phyloP scores from a whole-genome alignment of 2,888 invertebrate species.

The Anagyrus pseudococci region DNA sequence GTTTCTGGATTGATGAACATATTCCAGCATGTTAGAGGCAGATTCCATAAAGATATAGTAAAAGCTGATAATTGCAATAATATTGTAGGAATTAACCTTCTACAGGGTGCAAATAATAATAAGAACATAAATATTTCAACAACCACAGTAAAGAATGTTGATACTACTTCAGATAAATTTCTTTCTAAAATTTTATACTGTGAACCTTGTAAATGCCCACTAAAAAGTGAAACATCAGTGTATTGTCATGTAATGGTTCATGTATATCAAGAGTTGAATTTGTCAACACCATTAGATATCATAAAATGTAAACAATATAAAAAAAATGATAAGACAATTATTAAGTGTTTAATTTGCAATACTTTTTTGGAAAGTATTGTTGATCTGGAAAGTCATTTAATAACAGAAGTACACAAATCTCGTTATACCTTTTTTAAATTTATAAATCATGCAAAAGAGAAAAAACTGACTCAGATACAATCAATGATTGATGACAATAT shows the following conservation, averaged over 20 bases:
- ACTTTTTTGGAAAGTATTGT: not conserved
- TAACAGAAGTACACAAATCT: not conserved
- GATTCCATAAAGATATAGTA: not conserved
- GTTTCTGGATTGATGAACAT: not conserved
- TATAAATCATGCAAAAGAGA: no score
- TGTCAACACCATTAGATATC: slow-evolving; percentile 5
- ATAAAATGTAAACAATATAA: slow-evolving; percentile 5
- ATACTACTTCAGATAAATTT: not conserved
- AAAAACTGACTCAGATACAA: no score
- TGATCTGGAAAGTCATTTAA: slow-evolving; percentile 4
- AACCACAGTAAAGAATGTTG: not conserved
- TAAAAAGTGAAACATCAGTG: not conserved
- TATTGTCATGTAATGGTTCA: slow-evolving; percentile 12
- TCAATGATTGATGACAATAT: no score
- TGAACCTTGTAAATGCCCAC: slow-evolving; percentile 5
- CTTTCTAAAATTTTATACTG: slow-evolving; percentile 2
- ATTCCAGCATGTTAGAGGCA: not conserved
- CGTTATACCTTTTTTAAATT: not conserved
- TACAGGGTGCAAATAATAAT: not conserved
- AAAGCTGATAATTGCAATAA: not conserved
- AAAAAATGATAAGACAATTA: not conserved
- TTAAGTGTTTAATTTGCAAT: slow-evolving; percentile 19
- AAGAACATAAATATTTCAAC: not conserved
- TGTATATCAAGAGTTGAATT: not conserved
- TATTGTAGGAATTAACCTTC: not conserved